A percentile compares a stretch with the other conserved stretches of the same genome.
phyloP scores from a whole-genome alignment of 2,888 invertebrate genomes.

The Polydesmus complanatus region DNA sequence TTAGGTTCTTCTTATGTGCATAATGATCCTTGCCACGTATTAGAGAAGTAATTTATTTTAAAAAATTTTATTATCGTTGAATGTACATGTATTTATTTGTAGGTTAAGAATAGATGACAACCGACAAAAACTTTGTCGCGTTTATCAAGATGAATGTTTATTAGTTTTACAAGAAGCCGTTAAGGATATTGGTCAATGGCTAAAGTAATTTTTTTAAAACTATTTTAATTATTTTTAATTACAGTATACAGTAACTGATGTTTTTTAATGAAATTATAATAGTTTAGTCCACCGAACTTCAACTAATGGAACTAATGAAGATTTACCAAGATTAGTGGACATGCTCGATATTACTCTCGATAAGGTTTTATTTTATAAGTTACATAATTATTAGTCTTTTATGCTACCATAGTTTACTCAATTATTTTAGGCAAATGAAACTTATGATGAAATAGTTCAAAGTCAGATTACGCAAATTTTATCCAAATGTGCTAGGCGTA shows the following conservation, averaged over 20 bases:
- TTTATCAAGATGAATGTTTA: slow-evolving; percentile 11
- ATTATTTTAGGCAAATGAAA: slow-evolving; percentile 14
- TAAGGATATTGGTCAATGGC: slow-evolving; percentile 9
- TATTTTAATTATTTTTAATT: too few relatives aligned
- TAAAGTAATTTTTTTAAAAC: neutral
- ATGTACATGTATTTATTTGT: neutral
- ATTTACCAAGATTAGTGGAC: slow-evolving; percentile 6
- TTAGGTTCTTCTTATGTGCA: neutral
- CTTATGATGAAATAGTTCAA: slow-evolving; percentile 13
- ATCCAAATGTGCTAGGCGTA: too few relatives aligned
- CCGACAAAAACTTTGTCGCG: slow-evolving; percentile 7
- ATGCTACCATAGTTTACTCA: neutral
- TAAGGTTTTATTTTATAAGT: slow-evolving; percentile 5
- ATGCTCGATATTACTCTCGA: slow-evolving; percentile 12
- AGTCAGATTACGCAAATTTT: too few relatives aligned
- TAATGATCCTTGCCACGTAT: neutral
- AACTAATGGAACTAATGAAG: slow-evolving; percentile 1
- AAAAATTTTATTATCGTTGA: neutral
- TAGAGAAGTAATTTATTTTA: neutral
- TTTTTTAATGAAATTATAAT: neutral
- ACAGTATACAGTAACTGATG: too few relatives aligned
- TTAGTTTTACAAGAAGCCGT: neutral
- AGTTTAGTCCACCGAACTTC: slow-evolving; percentile 7
- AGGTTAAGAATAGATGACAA: slow-evolving; percentile 12
- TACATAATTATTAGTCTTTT: neutral